These are phyloP conservation scores for Heliothis peltigera DNA, from an alignment of 2,888 invertebrate species.

Conservation along the genomic window DNA sequence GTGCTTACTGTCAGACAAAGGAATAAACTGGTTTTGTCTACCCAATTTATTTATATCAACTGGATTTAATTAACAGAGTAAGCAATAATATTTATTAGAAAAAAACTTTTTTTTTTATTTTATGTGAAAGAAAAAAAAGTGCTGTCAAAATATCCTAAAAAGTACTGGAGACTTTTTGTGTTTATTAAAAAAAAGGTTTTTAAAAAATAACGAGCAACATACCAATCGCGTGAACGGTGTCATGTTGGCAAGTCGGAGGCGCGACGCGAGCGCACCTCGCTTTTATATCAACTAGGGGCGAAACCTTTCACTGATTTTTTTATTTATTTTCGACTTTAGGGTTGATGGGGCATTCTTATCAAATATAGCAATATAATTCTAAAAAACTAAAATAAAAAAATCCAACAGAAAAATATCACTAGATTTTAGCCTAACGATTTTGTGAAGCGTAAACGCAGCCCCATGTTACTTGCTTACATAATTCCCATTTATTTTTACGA, in stretches of 20 bases:
- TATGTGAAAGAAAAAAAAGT: not conserved
- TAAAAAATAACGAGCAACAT: constrained; percentile 74
- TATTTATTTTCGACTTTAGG: constrained; percentile 66
- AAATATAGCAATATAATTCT: not conserved
- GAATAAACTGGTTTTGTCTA: not conserved
- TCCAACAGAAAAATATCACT: not conserved
- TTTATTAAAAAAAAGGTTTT: constrained; percentile 41
- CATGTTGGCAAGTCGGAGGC: constrained; percentile 86
- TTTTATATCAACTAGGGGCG: constrained; percentile 81
- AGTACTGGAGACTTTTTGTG: not conserved
- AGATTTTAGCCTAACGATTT: not conserved
- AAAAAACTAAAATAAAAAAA: not conserved
- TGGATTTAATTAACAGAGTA: not conserved
- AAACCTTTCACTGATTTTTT: constrained; percentile 82
- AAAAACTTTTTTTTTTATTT: not conserved
- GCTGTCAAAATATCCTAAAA: constrained; percentile 15
- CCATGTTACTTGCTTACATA: constrained; percentile 12
- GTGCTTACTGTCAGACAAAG: constrained; percentile 13
- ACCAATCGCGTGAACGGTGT: constrained; percentile 84
- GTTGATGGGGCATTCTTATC: constrained; percentile 61
- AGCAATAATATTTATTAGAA: constrained; percentile 2
- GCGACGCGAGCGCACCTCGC: constrained; percentile 78
- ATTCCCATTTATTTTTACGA: constrained; percentile 15
- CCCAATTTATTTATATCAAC: not conserved
- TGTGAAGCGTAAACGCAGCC: not conserved